Evolutionary conservation across 2,797 vertebrate genomes (phyloP), one percentile per base, ranked within the genome.

Genomic region (Eurystomus glaucurus): DNA sequence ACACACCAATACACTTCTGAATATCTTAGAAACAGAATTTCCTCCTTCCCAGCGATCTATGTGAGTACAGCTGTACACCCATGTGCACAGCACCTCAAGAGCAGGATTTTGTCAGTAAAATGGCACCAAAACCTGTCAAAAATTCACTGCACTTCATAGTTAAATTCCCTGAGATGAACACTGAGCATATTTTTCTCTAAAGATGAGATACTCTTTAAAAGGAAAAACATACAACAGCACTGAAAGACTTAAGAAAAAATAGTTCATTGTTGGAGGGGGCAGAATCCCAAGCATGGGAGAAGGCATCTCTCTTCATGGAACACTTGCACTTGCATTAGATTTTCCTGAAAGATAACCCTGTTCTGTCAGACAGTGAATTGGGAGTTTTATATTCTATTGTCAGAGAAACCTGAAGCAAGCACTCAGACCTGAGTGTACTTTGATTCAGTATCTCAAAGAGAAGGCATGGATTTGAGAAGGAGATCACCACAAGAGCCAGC

Each of bases 231-330:
- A 52, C 60, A 75, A 66, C 61, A 75, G 10, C 13, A 16, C 28
- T 37, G 41, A 70, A 48, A 77, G 12, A 69, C 16, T 41, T 33
- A 54, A 68, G 68, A 70, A 4, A 17, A 85, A 79, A 54, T 11
- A 0, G 23, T n/a, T 70, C n/a, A n/a, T 15, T 80, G 29, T 37
- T 21, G 80, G 28, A 72, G 3, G 0, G 2, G 7, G 16, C 6
- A 93, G 46, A 84, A 74, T 62, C 9, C 29, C 43, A 80, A 46
- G 43, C 6, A 39, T 5, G 6, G 16, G 4, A 70, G 18, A 84
- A 77, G 29, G 10, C 35, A 51, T 51, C 8, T 86, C 26, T 39
- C 39, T 29, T 7, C 11, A 19, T 11, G 21, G 33, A 83, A 72
- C 37, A 61, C 11, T 41, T 76, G 25, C 28, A 64, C 15, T 39